Conservation (phyloP, 2,797 vertebrate species). For the Menidia menidia region DNA sequence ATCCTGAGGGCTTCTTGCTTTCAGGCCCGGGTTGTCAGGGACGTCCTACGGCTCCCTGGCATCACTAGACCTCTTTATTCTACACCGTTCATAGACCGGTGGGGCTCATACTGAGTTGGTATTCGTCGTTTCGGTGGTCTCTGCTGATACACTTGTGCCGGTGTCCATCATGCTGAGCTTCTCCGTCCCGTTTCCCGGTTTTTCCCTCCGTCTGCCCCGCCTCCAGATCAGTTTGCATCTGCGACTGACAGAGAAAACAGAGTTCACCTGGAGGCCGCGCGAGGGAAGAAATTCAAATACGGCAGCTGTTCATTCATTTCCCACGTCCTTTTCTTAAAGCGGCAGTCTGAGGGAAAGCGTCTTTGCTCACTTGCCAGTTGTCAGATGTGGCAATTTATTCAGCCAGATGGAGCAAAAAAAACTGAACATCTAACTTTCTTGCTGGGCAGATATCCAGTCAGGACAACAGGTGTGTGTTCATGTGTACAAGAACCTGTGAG, state of each 20-base stretch:
- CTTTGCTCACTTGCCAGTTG: neutral
- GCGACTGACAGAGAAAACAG: constrained; percentile 57
- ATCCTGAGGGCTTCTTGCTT: constrained; percentile 17
- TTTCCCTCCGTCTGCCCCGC: constrained; percentile 63
- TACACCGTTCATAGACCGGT: no score
- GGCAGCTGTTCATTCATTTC: neutral
- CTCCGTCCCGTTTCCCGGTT: constrained; percentile 70
- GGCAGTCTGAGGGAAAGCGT: neutral
- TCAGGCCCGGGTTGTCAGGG: constrained; percentile 1
- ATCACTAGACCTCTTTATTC: constrained; percentile 28
- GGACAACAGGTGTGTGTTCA: no score
- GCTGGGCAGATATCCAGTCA: neutral
- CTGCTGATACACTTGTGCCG: constrained; percentile 9
- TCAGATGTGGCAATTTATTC: neutral
- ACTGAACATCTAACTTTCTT: no score
- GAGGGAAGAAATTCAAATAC: neutral
- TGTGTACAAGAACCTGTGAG: no score
- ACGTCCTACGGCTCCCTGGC: neutral
- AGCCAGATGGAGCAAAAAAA: neutral
- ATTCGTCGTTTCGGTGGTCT: constrained; percentile 47
- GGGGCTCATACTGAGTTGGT: constrained; percentile 67
- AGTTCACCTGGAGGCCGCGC: neutral
- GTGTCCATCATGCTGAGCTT: constrained; percentile 73
- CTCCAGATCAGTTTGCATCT: constrained; percentile 61
- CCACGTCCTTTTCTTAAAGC: neutral